Conservation (phyloP, 2,888 invertebrate species). For the Drosophila lutescens region DNA sequence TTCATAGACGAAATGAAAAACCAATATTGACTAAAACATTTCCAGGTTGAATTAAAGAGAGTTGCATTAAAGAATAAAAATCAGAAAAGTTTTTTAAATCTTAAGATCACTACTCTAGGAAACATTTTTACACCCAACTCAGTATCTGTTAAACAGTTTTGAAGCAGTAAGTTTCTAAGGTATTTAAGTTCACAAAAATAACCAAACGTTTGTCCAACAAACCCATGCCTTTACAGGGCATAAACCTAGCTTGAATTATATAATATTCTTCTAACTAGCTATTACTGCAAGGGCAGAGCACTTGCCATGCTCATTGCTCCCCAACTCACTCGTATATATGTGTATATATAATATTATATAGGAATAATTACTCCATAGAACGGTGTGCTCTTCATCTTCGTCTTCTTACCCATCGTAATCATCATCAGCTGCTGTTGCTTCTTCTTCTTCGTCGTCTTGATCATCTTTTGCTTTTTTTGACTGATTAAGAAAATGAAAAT, state of each 20-base stretch:
- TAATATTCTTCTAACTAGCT: constrained; percentile 43
- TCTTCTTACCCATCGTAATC: constrained; percentile 6
- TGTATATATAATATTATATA: constrained; percentile 8
- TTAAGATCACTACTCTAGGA: too few species aligned
- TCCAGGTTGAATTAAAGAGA: too few species aligned
- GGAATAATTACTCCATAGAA: constrained; percentile 39
- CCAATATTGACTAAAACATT: too few species aligned
- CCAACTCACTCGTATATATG: constrained; percentile 20
- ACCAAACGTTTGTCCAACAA: not conserved
- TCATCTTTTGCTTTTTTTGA: constrained; percentile 50
- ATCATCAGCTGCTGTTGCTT: constrained; percentile 10
- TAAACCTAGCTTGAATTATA: constrained; percentile 45
- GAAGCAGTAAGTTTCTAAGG: not conserved
- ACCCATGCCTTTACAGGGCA: constrained; percentile 1
- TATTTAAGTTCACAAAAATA: not conserved
- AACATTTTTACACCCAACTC: too few species aligned
- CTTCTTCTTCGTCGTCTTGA: constrained; percentile 2
- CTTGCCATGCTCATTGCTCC: constrained; percentile 67
- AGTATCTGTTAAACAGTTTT: not conserved
- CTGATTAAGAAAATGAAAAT: constrained; percentile 74
- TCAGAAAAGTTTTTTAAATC: too few species aligned
- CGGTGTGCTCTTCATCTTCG: constrained; percentile 21
- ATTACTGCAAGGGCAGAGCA: constrained; percentile 45
- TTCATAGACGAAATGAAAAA: too few species aligned
- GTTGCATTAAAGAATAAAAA: too few species aligned